Base-by-base conservation (phyloP, 2,113 vertebrate species). In the Scolopax mira region DNA sequence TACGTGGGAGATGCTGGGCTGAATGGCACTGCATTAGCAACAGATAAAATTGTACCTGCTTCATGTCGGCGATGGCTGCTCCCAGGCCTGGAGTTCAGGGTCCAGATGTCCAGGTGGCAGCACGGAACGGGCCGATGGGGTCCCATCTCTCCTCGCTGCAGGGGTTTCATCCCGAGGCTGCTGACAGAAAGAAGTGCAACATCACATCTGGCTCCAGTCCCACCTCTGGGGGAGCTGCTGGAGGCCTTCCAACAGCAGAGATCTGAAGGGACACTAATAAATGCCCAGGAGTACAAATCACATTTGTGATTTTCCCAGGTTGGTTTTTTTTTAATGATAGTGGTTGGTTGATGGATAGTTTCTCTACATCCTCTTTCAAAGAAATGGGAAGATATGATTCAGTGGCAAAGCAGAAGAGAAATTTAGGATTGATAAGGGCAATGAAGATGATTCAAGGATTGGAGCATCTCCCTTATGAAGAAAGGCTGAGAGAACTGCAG, bases 121-220 rank as follows among this genome's bases (percentile, higher is more conserved):
- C n/a, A n/a, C n/a, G n/a, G n/a, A n/a, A n/a, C n/a, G n/a, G n/a
- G n/a, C n/a, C n/a, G n/a, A n/a, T n/a, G n/a, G n/a, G n/a, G n/a
- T 55, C 44, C 48, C 46, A 1, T 7, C 71, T 74, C 70, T 61
- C 33, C 52, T 65, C 6, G 0, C 23, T 23, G 24, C 0, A 25
- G 10, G 23, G 57, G 3, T 35, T 51, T 55, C 57, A 42, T 30
- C 35, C 58, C 8, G 24, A 72, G 49, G 31, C 23, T 71, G 55
- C 17, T 3, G 0, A 1, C 2, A 19, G 52, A 5, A 31, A 7
- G 17, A 31, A 27, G 37, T 1, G 57, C 49, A 30, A 25, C 4
- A 7, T 42, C 41, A 5, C 23, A 1, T 14, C 18, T 62, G 87
- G 57, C 69, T 75, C 21, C 39, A 10, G 11, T 17, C 35, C 70